Conservation (phyloP, 2,797 vertebrate species). For the Cheirogaleus major region DNA sequence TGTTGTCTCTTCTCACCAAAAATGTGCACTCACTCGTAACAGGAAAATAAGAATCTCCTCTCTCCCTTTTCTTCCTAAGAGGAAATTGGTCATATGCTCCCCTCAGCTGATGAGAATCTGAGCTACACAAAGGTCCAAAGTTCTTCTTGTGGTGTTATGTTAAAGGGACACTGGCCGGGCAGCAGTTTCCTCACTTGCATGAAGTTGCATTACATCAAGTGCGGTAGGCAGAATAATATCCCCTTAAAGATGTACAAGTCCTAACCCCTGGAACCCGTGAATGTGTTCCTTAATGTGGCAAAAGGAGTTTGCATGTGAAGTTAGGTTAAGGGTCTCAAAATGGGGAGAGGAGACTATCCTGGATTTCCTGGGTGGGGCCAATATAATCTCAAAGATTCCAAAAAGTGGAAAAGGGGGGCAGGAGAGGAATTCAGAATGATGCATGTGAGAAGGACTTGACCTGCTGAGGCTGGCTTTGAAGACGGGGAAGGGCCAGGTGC, state of each 20-base stretch:
- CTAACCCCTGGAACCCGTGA: neutral
- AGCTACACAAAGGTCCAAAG: no score
- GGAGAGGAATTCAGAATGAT: neutral
- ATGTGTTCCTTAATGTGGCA: neutral
- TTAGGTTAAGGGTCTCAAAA: neutral
- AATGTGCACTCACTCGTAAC: neutral
- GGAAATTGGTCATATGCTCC: neutral
- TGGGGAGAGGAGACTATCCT: neutral
- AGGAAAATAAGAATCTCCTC: no score
- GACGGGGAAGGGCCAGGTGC: fast-evolving
- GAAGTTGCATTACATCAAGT: neutral
- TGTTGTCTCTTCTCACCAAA: neutral
- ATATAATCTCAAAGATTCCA: neutral
- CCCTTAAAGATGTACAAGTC: neutral
- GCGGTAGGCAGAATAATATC: fast-evolving
- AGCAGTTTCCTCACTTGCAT: neutral
- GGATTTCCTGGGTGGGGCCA: neutral
- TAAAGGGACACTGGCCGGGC: fast-evolving
- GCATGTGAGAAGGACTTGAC: fast-evolving
- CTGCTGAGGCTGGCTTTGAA: neutral
- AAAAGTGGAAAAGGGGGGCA: neutral
- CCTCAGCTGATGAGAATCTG: neutral
- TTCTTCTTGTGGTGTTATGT: neutral
- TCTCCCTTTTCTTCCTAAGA: neutral
- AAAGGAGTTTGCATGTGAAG: neutral